These are phyloP conservation scores for Chloropsis cyanopogon DNA, from an alignment of 2,113 vertebrate genomes.

Conservation along the genomic window DNA sequence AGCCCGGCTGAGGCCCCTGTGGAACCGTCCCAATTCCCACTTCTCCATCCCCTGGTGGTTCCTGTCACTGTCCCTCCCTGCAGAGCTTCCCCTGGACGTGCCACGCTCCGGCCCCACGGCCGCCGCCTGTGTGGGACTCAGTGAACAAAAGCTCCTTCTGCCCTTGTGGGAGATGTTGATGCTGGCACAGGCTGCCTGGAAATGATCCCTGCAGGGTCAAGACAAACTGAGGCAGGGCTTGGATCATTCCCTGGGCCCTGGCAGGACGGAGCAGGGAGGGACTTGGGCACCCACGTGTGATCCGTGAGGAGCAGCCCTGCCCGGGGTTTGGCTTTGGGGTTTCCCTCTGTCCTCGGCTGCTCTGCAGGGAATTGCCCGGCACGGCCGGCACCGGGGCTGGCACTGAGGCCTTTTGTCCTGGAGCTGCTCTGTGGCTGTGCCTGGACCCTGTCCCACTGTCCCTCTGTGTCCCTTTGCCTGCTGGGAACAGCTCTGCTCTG, in stretches of 20 bases:
- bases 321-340: background rate
- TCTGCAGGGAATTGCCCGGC: background rate
- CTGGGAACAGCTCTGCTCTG: background rate
- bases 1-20: background rate
- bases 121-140: background rate
- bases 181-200: background rate
- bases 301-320: background rate
- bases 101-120: background rate
- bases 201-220: background rate
- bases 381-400: accelerated
- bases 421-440: background rate
- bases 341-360: background rate
- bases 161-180: background rate
- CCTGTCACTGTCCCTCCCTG: too few relatives aligned
- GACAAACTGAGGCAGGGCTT: background rate
- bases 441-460: background rate
- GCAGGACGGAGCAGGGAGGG: background rate
- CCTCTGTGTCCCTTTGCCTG: background rate
- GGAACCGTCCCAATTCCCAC: background rate
- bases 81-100: background rate
- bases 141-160: background rate
- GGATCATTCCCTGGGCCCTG: background rate
- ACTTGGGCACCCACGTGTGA: background rate
- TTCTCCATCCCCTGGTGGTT: background rate
- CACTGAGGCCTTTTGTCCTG: background rate